A percentile compares a stretch with the other conserved stretches of the same genome.
Conservation (phyloP, 2,113 vertebrate species). For the Cyrtonyx montezumae region DNA sequence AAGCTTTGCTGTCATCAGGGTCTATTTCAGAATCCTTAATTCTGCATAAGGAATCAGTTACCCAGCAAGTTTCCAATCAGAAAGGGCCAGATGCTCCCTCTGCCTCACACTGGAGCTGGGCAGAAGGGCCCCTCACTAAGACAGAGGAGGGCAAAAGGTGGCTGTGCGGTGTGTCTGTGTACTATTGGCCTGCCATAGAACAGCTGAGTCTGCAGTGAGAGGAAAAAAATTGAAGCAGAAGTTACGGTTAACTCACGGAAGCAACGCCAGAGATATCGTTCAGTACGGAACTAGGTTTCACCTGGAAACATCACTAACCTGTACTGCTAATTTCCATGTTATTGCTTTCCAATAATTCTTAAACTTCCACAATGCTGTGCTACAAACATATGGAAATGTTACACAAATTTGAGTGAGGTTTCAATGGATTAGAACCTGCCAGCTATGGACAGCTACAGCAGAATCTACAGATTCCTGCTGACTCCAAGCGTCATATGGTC, state of each 20-base stretch:
- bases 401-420: background rate
- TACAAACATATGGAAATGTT: background rate
- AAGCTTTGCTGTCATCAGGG: constrained; percentile 62
- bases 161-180: background rate
- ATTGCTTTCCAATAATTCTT: background rate
- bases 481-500: background rate
- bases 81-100: constrained; percentile 71
- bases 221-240: background rate
- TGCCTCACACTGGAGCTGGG: constrained; percentile 27
- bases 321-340: background rate
- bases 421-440: constrained; percentile 11
- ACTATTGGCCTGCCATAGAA: constrained; percentile 4
- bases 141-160: constrained; percentile 59
- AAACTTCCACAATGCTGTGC: background rate
- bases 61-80: constrained; percentile 67
- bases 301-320: background rate
- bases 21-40: constrained; percentile 65
- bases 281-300: background rate
- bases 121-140: constrained; percentile 57
- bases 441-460: background rate
- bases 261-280: background rate
- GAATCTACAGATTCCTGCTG: background rate
- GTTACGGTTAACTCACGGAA: background rate
- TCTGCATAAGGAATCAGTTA: constrained; percentile 62
- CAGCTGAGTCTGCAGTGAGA: background rate